Base-by-base conservation (phyloP, 2,888 invertebrate genomes). In the Malacosoma neustria region DNA sequence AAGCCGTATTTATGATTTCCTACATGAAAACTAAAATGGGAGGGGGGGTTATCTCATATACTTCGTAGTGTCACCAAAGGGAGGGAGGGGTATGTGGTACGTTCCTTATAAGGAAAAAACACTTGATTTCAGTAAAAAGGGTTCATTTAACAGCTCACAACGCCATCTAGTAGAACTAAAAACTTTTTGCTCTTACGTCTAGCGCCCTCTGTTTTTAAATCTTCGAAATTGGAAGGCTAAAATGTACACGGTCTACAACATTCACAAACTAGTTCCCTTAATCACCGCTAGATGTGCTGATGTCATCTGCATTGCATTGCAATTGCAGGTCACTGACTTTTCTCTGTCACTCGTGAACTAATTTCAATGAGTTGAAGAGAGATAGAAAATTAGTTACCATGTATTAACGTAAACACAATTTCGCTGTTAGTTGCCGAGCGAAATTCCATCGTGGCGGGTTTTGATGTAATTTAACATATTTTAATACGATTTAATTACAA, bases 321-420 rank as follows among this genome's bases (percentile, higher is more conserved):
- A 62, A 49, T 54, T 50, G 52, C 51, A 42, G 54, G 54, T 51
- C 39, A 39, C 14, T 40, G 34, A 14, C 34, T 30, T 46, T 36
- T 59, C 62, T 56, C 53, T 62, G 46, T 54, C 48, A 42, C 37
- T 36, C 38, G 9, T 22, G 3, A 1, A 11, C 7, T 30, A 9
- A 29, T 22, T 33, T 9, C 12, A 14, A 1, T 30, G 14, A 4
- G 38, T 11, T 13, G 2, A 13, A 74, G 40, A 57, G 63, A 54
- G 68, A 67, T 36, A 51, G 42, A 43, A 36, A 40, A 39, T 40
- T 37, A 50, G 41, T 48, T 60, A 61, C 61, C 66, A 72, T 66
- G 67, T 63, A 73, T n/a, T 66, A 64, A 67, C 59, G 67, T 75
- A 74, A 77, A 76, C 76, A 74, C 64, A 58, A 61, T 35, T 43